Evolutionary conservation across 2,888 invertebrate species (phyloP).

Genomic region (Pyralis farinalis): DNA sequence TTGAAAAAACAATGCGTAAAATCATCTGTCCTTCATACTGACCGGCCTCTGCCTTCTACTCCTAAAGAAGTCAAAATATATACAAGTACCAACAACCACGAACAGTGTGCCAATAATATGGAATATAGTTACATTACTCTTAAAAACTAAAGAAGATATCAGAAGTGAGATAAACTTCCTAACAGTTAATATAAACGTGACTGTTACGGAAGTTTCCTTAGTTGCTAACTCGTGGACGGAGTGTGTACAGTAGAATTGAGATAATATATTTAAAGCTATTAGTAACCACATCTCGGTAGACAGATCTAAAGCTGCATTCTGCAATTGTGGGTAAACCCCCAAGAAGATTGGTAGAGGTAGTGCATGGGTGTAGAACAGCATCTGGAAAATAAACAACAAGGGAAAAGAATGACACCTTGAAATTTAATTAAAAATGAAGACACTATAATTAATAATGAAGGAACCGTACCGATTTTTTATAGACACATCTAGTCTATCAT

Average conservation of each 20-base stretch:
- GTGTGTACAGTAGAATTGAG: slow-evolving; percentile 62
- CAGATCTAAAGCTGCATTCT: slow-evolving; percentile 32
- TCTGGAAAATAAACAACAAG: slow-evolving; percentile 47
- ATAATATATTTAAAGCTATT: slow-evolving; percentile 46
- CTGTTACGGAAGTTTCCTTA: slow-evolving; percentile 60
- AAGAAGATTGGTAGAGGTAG: slow-evolving; percentile 61
- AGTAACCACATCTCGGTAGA: slow-evolving; percentile 46
- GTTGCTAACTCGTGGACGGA: slow-evolving; percentile 65
- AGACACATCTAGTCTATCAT: no score
- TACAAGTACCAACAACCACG: slow-evolving; percentile 59
- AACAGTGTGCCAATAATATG: slow-evolving; percentile 57
- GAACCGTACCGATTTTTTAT: no score
- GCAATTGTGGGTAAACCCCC: slow-evolving; percentile 47
- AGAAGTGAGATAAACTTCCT: slow-evolving; percentile 64
- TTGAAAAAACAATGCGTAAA: no score
- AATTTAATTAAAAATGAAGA: no score
- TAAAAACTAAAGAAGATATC: slow-evolving; percentile 64
- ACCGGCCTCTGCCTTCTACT: slow-evolving; percentile 50
- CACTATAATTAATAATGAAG: no score
- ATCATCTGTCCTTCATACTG: slow-evolving; percentile 36
- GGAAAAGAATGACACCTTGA: no score
- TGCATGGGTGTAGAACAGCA: slow-evolving; percentile 67
- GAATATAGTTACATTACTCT: slow-evolving; percentile 58
- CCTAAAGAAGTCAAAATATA: slow-evolving; percentile 64
- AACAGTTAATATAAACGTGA: slow-evolving; percentile 65